Conservation (phyloP, 2,113 vertebrate species). For the Ibidorhyncha struthersii region DNA sequence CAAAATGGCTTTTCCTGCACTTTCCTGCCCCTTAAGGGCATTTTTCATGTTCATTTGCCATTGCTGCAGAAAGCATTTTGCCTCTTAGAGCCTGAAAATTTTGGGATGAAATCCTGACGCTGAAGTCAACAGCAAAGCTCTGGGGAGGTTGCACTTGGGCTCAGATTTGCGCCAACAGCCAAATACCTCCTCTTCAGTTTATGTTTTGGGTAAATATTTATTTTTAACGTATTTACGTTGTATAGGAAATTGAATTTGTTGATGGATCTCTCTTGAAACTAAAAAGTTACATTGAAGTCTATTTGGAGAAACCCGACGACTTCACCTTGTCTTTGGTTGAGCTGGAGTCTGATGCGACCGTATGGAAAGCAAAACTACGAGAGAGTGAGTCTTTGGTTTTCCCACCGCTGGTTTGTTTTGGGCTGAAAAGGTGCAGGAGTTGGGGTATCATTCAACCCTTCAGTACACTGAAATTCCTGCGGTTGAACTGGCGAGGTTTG, state of each 20-base stretch:
- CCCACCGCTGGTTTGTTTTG: not conserved
- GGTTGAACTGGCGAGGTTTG: not conserved
- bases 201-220: not conserved
- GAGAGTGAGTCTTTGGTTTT: slow-evolving; percentile 71
- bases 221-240: not conserved
- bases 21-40: not conserved
- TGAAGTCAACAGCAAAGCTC: not conserved
- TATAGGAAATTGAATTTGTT: slow-evolving; percentile 82
- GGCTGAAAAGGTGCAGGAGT: not conserved
- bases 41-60: not conserved
- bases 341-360: slow-evolving; percentile 73
- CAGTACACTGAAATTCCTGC: not conserved
- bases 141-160: not conserved
- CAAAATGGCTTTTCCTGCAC: not conserved
- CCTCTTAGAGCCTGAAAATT: not conserved
- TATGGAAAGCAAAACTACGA: slow-evolving; percentile 83
- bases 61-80: not conserved
- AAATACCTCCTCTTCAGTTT: not conserved
- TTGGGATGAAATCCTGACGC: not conserved
- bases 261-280: slow-evolving; percentile 73
- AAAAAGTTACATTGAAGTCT: slow-evolving; percentile 87
- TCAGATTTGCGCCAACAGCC: not conserved
- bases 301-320: slow-evolving; percentile 82
- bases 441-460: not conserved
- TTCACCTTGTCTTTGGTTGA: slow-evolving; percentile 83